These are phyloP conservation scores for Protobothrops mucrosquamatus DNA, from an alignment of 2,113 vertebrate species.

Conservation along the genomic window DNA sequence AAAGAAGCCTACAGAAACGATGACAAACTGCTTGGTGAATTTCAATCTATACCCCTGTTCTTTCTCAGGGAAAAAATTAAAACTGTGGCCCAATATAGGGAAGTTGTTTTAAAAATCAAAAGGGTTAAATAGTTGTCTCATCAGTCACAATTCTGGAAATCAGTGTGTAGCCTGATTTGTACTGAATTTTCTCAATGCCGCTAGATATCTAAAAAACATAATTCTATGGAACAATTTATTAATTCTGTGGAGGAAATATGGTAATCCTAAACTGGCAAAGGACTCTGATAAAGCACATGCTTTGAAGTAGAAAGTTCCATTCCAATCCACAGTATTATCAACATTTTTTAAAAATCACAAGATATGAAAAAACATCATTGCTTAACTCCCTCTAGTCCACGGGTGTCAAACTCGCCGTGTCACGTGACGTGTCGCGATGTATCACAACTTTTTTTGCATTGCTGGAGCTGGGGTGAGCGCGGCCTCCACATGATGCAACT, in stretches of 20 bases:
- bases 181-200: neutral
- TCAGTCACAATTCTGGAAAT: neutral
- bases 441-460: too few species aligned
- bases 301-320: neutral
- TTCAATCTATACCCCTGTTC: neutral
- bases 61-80: neutral
- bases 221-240: neutral
- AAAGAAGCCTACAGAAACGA: neutral
- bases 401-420: too few species aligned
- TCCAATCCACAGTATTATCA: neutral
- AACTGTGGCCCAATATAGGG: too few species aligned
- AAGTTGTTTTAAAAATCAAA: neutral
- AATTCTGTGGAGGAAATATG: neutral
- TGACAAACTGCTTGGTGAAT: neutral
- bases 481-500: too few species aligned
- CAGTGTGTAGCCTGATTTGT: neutral
- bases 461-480: too few species aligned
- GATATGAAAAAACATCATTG: neutral
- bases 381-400: neutral
- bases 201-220: neutral
- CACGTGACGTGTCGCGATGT: too few species aligned
- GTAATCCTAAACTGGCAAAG: neutral
- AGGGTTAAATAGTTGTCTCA: neutral
- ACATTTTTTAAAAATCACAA: neutral
- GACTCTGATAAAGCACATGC: neutral